Percentiles rank a stretch among this genome's conserved stretches.
Conservation (phyloP, 2,888 invertebrate genomes). For the Heteropelma amictum region DNA sequence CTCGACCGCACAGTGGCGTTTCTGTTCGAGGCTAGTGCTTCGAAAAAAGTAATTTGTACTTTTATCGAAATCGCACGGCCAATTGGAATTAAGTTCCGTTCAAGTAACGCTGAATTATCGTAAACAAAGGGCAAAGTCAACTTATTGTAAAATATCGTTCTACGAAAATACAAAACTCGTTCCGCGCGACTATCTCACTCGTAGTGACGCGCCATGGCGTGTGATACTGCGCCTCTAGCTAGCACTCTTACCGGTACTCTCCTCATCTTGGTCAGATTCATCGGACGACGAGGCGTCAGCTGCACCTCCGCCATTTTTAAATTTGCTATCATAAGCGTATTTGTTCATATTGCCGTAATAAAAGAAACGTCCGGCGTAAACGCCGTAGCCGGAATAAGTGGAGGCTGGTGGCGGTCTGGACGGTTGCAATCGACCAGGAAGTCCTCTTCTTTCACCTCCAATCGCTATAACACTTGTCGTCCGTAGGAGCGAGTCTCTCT, state of each 20-base stretch:
- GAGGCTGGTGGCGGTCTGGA: slow-evolving; percentile 66
- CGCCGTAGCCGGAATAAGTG: slow-evolving; percentile 74
- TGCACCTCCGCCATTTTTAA: slow-evolving; percentile 47
- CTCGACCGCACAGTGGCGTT: not conserved
- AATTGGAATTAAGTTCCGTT: too few relatives aligned
- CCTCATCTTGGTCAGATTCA: slow-evolving; percentile 42
- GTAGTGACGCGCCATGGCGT: too few relatives aligned
- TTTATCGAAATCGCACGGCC: too few relatives aligned
- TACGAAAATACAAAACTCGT: too few relatives aligned
- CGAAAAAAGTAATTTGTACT: too few relatives aligned
- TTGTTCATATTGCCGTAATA: slow-evolving; percentile 76
- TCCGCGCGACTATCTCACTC: too few relatives aligned
- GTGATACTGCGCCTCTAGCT: too few relatives aligned
- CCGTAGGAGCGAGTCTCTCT: slow-evolving; percentile 63
- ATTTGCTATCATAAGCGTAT: slow-evolving; percentile 71
- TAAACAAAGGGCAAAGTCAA: too few relatives aligned
- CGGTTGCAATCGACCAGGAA: not conserved
- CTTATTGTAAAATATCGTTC: too few relatives aligned
- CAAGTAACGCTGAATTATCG: too few relatives aligned
- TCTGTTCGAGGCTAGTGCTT: too few relatives aligned
- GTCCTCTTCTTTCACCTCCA: not conserved
- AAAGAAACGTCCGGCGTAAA: slow-evolving; percentile 72
- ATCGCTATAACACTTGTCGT: slow-evolving; percentile 19
- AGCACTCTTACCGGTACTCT: not conserved
- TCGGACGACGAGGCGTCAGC: slow-evolving; percentile 11